phyloP scores from a whole-genome alignment of 2,113 vertebrate genomes.

The Ptyas mucosa region DNA sequence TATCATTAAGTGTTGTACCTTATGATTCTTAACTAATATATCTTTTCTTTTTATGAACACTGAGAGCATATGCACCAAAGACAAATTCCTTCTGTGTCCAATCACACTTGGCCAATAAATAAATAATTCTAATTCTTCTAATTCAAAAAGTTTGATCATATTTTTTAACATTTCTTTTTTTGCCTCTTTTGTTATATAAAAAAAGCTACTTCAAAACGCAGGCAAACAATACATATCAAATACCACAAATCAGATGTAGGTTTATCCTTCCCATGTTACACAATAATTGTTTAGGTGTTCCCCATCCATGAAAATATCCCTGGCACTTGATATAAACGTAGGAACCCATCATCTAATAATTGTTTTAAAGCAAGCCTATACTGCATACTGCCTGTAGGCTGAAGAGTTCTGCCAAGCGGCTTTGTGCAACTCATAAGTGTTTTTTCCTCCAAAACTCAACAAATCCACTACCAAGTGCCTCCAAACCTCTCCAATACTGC shows the following conservation, averaged over 20 bases:
- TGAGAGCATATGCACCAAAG: too few relatives aligned
- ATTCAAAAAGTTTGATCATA: not conserved
- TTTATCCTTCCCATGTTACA: not conserved
- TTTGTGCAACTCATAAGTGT: not conserved
- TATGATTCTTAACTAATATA: too few relatives aligned
- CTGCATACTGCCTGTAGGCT: not conserved
- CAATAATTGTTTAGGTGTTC: not conserved
- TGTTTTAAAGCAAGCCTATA: not conserved
- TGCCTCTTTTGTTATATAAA: not conserved
- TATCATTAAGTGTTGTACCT: too few relatives aligned
- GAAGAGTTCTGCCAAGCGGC: not conserved
- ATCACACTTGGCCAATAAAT: too few relatives aligned
- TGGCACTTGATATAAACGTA: not conserved
- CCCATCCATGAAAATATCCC: not conserved
- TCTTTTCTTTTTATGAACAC: too few relatives aligned
- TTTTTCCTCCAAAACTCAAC: accelerated
- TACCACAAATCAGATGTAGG: not conserved
- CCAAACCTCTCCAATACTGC: not conserved
- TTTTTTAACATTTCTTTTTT: not conserved
- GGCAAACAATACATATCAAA: not conserved
- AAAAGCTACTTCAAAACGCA: not conserved
- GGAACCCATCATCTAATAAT: not conserved
- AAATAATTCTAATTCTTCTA: too few relatives aligned
- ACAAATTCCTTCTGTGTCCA: too few relatives aligned
- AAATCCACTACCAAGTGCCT: not conserved